Evolutionary conservation across 2,113 vertebrate genomes (phyloP).

Genomic region (Zingel zingel): DNA sequence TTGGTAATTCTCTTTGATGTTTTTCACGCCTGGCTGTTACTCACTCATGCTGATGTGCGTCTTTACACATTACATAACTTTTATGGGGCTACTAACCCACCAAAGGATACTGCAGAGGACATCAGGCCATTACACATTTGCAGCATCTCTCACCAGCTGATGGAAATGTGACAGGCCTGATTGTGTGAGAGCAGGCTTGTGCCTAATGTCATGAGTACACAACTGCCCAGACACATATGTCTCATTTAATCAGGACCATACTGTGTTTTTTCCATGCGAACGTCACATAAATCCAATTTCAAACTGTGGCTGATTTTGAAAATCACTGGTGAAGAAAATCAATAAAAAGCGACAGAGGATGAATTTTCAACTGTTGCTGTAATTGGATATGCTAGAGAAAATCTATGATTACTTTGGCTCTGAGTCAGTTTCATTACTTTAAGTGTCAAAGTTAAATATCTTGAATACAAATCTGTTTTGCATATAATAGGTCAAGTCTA

Average conservation of each 20-base stretch:
- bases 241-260: constrained; percentile 4
- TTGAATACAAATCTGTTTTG: not conserved
- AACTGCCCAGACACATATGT: constrained; percentile 13
- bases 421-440: constrained; percentile 40
- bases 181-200: constrained; percentile 7
- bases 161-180: constrained; percentile 24
- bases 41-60: constrained; percentile 17
- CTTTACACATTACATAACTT: not conserved
- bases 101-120: constrained; percentile 21
- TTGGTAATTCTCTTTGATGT: constrained; percentile 40
- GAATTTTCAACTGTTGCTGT: not conserved
- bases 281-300: not conserved
- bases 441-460: constrained; percentile 17
- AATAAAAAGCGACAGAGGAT: constrained; percentile 30
- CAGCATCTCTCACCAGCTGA: constrained; percentile 17
- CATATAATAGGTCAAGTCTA: not conserved
- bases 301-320: not conserved
- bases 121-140: constrained; percentile 14
- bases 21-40: not conserved
- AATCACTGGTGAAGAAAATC: constrained; percentile 23
- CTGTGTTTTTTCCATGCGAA: not conserved
- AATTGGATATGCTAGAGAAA: not conserved
- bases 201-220: not conserved
- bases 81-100: constrained; percentile 12
- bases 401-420: constrained; percentile 17